A percentile compares a stretch with the other conserved stretches of the same genome.
phyloP scores from a whole-genome alignment of 2,888 invertebrate species.

The Caenorhabditis sp. region DNA sequence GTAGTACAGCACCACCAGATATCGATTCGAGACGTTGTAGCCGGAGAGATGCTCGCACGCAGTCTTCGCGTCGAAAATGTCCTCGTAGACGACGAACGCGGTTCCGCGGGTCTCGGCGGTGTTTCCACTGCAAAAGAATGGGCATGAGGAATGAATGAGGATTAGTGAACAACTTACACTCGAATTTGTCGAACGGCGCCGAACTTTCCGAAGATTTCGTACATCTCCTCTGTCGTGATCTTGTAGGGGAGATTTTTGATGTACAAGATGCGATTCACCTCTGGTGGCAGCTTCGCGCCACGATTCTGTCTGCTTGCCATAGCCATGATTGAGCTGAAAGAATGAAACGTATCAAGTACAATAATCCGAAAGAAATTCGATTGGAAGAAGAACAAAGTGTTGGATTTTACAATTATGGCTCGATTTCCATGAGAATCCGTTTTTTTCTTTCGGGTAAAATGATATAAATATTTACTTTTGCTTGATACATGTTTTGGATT shows the following conservation, averaged over 20 bases:
- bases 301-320: conserved; percentile 79
- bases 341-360: background rate
- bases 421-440: no score
- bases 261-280: conserved; percentile 95
- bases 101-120: conserved; percentile 98
- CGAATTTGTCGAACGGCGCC: conserved; percentile 98
- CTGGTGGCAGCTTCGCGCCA: conserved; percentile 92
- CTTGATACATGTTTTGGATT: no score
- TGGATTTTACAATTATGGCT: no score
- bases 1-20: conserved; percentile 98
- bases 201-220: conserved; percentile 99
- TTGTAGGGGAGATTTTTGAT: conserved; percentile 98
- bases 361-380: background rate
- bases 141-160: conserved; percentile 19
- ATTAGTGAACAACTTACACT: conserved; percentile 88
- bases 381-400: no score
- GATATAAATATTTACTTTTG: no score
- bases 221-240: conserved; percentile 99
- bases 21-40: conserved; percentile 98
- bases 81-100: conserved; percentile 99
- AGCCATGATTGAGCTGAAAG: conserved; percentile 73
- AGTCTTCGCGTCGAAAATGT: conserved; percentile 99
- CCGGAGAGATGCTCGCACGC: conserved; percentile 99
- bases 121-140: conserved; percentile 88
- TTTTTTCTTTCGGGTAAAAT: no score